Conservation (phyloP, 2,797 vertebrate genomes). For the Anisognathus igniventris region DNA sequence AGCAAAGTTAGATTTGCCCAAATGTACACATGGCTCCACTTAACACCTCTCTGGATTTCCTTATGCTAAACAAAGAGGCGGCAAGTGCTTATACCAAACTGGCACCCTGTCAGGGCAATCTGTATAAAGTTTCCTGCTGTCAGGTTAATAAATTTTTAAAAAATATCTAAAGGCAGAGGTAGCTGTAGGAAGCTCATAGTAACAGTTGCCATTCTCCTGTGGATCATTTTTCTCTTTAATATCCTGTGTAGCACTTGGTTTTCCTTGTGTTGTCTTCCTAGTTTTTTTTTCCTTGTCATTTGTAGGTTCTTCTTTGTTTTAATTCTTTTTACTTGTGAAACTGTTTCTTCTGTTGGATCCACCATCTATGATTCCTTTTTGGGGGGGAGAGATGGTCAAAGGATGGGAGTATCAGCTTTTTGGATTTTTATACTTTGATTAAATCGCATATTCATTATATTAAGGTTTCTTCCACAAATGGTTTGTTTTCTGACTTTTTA, state of each 20-base stretch:
- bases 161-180: slow-evolving; percentile 83
- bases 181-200: slow-evolving; percentile 76
- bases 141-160: slow-evolving; percentile 84
- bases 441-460: not conserved
- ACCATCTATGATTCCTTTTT: not conserved
- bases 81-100: slow-evolving; percentile 61
- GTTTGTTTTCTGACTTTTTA: not conserved
- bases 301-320: slow-evolving; percentile 27
- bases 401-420: not conserved
- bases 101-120: slow-evolving; percentile 75
- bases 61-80: slow-evolving; percentile 65
- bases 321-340: not conserved
- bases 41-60: slow-evolving; percentile 62
- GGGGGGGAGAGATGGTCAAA: not conserved
- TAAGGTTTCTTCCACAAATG: not conserved
- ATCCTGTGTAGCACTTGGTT: slow-evolving; percentile 73
- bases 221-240: slow-evolving; percentile 83
- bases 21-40: slow-evolving; percentile 38
- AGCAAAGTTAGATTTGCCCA: slow-evolving; percentile 7
- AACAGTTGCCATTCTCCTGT: slow-evolving; percentile 77
- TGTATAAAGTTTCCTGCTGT: slow-evolving; percentile 80
- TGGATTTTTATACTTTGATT: not conserved
- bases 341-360: not conserved
- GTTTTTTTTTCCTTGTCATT: slow-evolving; percentile 19
- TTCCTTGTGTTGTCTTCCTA: slow-evolving; percentile 55